Evolutionary conservation across 2,888 invertebrate species (phyloP).

Genomic region (Brenthis hecate): DNA sequence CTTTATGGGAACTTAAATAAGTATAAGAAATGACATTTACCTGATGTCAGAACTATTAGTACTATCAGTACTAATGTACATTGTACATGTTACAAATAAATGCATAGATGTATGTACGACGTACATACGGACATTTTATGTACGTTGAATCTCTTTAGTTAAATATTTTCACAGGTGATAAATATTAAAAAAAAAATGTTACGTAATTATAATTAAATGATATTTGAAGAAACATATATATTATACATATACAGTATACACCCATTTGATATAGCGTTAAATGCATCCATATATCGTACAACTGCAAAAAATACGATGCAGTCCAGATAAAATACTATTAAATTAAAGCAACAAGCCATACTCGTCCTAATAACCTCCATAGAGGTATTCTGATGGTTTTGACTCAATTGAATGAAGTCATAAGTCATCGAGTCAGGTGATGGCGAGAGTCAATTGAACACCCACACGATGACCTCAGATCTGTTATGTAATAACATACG

Average conservation of each 20-base stretch:
- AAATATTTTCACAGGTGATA: too few species aligned
- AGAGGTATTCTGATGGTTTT: constrained; percentile 25
- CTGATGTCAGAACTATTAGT: too few species aligned
- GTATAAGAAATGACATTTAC: too few species aligned
- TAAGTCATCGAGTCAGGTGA: constrained; percentile 57
- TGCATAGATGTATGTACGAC: too few species aligned
- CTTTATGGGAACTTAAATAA: too few species aligned
- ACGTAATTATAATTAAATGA: too few species aligned
- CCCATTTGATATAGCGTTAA: neutral
- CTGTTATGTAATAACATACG: constrained; percentile 30
- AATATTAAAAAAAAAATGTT: too few species aligned
- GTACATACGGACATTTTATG: too few species aligned
- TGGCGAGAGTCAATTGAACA: constrained; percentile 40
- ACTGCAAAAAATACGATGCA: constrained; percentile 2
- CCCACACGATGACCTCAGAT: constrained; percentile 44
- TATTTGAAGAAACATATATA: neutral
- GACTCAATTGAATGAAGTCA: constrained; percentile 46
- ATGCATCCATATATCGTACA: constrained; percentile 1
- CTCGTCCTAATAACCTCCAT: constrained; percentile 23
- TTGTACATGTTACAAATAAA: too few species aligned
- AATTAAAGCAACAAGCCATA: constrained; percentile 16
- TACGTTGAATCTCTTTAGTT: too few species aligned
- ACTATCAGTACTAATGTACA: too few species aligned
- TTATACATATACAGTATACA: neutral
- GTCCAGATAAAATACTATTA: constrained; percentile 23